phyloP scores from a whole-genome alignment of 2,113 vertebrate genomes.

The Cheirogaleus medius region DNA sequence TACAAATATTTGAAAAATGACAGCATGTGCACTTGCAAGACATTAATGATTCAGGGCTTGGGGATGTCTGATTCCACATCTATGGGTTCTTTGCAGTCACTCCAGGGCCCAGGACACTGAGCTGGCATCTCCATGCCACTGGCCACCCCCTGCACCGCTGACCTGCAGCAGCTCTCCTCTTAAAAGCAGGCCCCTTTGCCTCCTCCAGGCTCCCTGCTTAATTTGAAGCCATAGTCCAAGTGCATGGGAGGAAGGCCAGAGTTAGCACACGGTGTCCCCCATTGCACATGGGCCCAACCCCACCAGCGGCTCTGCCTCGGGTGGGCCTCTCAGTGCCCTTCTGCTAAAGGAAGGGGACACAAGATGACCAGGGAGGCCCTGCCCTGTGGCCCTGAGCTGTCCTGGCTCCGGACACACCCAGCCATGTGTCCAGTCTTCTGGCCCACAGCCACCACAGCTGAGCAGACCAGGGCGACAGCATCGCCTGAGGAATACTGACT shows the following conservation, averaged over 20 bases:
- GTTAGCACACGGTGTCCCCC: neutral
- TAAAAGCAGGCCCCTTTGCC: neutral
- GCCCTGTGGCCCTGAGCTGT: neutral
- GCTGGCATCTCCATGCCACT: neutral
- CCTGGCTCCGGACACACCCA: neutral
- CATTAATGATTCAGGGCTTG: neutral
- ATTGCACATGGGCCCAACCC: neutral
- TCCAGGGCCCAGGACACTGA: neutral
- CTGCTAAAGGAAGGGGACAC: neutral
- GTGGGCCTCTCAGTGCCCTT: neutral
- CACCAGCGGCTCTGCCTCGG: neutral
- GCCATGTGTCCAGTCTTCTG: neutral
- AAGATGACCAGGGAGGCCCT: neutral
- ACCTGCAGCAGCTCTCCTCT: too few species aligned
- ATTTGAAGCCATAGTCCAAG: neutral
- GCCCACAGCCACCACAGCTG: neutral
- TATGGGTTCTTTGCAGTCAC: neutral
- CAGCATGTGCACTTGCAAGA: neutral
- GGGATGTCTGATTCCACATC: neutral
- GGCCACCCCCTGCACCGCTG: neutral
- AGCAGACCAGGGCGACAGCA: neutral
- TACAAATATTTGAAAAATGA: neutral
- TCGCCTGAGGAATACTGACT: neutral
- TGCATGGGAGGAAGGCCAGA: neutral
- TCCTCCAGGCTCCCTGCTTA: neutral